These are phyloP conservation scores for Malurus leucopterus DNA, from an alignment of 2,797 vertebrate species.

Conservation along the genomic window DNA sequence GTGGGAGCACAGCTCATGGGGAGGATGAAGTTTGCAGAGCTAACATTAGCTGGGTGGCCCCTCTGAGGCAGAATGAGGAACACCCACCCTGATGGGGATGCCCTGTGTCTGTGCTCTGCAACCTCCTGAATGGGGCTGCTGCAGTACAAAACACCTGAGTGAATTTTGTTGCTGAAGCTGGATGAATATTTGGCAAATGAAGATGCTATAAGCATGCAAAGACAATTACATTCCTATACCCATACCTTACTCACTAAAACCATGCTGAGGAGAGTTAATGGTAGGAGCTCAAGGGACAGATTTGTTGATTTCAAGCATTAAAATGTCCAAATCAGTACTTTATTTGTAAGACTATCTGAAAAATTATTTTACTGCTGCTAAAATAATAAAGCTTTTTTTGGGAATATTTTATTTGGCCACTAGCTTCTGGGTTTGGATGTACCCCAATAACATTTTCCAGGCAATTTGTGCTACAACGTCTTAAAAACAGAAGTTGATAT, in stretches of 20 bases:
- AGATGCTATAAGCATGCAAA: neutral
- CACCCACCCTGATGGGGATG: neutral
- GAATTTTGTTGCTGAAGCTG: neutral
- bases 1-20: fast-evolving
- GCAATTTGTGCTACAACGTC: neutral
- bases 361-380: neutral
- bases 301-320: neutral
- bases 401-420: neutral
- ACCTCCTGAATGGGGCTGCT: fast-evolving
- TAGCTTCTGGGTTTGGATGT: neutral
- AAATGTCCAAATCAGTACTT: neutral
- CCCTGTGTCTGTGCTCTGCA: neutral
- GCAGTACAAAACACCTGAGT: fast-evolving
- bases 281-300: neutral
- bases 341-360: neutral
- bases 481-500: neutral
- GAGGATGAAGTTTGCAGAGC: fast-evolving
- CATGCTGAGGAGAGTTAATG: neutral
- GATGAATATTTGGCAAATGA: neutral
- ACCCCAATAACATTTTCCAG: neutral
- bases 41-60: fast-evolving
- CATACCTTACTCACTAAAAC: neutral
- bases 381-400: neutral
- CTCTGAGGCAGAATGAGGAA: fast-evolving
- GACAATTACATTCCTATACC: fast-evolving